These are phyloP conservation scores for Anabacerthia variegaticeps DNA, from an alignment of 2,797 vertebrate genomes.

Conservation along the genomic window DNA sequence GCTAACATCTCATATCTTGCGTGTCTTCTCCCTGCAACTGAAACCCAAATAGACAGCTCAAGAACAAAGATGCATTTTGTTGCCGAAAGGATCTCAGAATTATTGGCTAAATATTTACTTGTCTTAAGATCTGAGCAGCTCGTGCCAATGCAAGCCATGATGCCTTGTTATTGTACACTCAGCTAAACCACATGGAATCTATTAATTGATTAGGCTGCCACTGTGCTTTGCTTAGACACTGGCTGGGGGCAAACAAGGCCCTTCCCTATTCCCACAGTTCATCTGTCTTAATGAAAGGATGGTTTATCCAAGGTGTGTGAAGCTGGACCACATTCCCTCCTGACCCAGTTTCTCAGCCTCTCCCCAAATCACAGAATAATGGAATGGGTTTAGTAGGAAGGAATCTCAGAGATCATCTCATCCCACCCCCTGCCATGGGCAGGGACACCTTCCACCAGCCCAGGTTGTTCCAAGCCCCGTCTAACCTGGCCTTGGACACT, in stretches of 20 bases:
- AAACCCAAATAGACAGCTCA: neutral
- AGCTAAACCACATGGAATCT: neutral
- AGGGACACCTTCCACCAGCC: neutral
- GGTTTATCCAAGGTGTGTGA: neutral
- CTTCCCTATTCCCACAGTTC: neutral
- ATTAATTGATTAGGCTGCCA: neutral
- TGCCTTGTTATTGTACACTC: neutral
- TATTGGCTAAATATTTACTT: conserved; percentile 44
- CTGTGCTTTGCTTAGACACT: neutral
- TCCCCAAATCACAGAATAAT: neutral
- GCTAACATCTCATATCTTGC: neutral
- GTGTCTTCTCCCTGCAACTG: neutral
- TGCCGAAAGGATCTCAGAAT: neutral
- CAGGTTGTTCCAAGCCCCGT: fast-evolving
- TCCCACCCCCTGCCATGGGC: too few relatives aligned
- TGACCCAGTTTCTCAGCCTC: neutral
- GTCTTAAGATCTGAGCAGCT: neutral
- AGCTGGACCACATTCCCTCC: neutral
- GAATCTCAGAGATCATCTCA: fast-evolving
- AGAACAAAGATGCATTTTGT: neutral
- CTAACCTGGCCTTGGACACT: neutral
- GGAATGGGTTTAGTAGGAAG: neutral
- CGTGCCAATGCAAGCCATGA: neutral
- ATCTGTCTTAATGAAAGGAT: neutral
- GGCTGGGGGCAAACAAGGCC: neutral